Base-by-base conservation (phyloP, 2,888 invertebrate genomes). In the Pheosia gnoma region DNA sequence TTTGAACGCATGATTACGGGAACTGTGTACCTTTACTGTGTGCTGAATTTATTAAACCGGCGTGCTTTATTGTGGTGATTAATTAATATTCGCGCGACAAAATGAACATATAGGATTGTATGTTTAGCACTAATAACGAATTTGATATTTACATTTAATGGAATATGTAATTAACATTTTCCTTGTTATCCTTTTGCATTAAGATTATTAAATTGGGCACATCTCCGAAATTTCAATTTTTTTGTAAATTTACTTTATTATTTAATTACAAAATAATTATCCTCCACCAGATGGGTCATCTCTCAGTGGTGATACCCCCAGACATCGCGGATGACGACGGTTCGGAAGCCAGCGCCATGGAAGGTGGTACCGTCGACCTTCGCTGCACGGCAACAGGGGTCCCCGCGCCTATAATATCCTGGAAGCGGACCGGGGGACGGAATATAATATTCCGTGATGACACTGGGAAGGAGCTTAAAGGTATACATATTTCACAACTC, bases 231-330 rank as follows among this genome's bases (percentile, higher is more conserved):
- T 25, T 25, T 25, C 25, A 25, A n/a, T n/a, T n/a, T n/a, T n/a
- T n/a, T n/a, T n/a, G n/a, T n/a, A n/a, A n/a, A n/a, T n/a, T n/a
- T n/a, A n/a, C n/a, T n/a, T n/a, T n/a, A n/a, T n/a, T n/a, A n/a
- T n/a, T n/a, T n/a, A 25, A 25, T 25, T 25, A 25, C 25, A 25
- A 56, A 5, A 3, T 61, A 41, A 7, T 25, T 25, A 3, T 51
- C 3, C 13, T 0, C n/a, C 84, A 83, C 38, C 91, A 98, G 98
- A 97, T 97, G 94, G 98, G 98, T 57, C 95, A 96, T 78, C 95
- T 98, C 80, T 96, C 97, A 83, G 98, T 98, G 70, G 97, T 97
- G 72, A 96, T 97, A 77, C 97, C 98, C 5, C 98, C 98, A 55
- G 97, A 98, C 87, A 97, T 98, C 72, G 94, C 97, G 57, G 95